A percentile compares a stretch with the other conserved stretches of the same genome.
These are phyloP conservation scores for Tridacna gigas DNA, from an alignment of 2,888 invertebrate species.

Conservation along the genomic window DNA sequence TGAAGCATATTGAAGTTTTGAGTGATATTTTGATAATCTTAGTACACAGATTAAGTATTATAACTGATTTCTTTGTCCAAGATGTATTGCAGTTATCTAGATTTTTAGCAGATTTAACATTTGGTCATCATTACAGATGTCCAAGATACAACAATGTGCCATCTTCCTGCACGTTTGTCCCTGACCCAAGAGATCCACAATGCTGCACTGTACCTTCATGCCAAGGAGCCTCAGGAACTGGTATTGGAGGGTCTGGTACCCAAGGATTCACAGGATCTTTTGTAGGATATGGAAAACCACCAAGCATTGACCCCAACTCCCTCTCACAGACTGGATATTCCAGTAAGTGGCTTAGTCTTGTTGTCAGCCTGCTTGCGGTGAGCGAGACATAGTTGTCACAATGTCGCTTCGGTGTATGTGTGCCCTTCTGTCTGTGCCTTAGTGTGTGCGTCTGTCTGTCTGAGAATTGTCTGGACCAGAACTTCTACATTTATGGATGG, in stretches of 20 bases:
- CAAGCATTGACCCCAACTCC: constrained; percentile 47
- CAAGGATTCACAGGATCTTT: constrained; percentile 73
- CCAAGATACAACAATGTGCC: constrained; percentile 74
- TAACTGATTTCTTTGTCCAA: too few relatives aligned
- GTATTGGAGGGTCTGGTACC: constrained; percentile 54
- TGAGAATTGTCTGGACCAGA: too few relatives aligned
- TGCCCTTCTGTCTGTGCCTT: neutral
- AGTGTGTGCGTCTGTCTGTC: neutral
- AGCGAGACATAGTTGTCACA: too few relatives aligned
- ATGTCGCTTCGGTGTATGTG: too few relatives aligned
- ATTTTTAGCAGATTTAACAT: neutral
- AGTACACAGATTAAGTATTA: too few relatives aligned
- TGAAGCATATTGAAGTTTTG: too few relatives aligned
- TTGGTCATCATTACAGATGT: constrained; percentile 62
- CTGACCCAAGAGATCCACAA: constrained; percentile 75
- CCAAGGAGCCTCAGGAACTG: constrained; percentile 64
- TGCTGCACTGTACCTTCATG: constrained; percentile 78
- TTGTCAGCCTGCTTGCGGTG: too few relatives aligned
- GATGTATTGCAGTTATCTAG: neutral
- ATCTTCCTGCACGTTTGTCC: constrained; percentile 69
- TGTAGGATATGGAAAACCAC: constrained; percentile 72
- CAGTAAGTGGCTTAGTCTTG: constrained; percentile 44
- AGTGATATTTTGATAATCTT: too few relatives aligned
- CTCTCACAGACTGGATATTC: constrained; percentile 65
- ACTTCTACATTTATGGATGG: too few relatives aligned